These are phyloP conservation scores for Acronicta alni DNA, from an alignment of 2,888 invertebrate genomes.

Conservation along the genomic window DNA sequence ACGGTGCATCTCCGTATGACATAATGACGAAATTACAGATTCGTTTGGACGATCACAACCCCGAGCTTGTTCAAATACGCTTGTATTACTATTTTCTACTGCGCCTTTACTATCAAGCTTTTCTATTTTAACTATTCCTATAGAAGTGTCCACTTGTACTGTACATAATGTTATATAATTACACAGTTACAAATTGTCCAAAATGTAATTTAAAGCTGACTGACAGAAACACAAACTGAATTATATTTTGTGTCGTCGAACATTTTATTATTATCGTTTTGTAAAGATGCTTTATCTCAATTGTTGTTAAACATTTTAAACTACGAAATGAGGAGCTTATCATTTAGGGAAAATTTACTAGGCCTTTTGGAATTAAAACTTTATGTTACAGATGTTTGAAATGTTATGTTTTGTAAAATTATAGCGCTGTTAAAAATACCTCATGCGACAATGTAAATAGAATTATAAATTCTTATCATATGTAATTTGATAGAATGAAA, in stretches of 20 bases:
- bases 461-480: slow-evolving; percentile 65
- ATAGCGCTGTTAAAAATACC: slow-evolving; percentile 81
- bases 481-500: slow-evolving; percentile 72
- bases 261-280: slow-evolving; percentile 32
- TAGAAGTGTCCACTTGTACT: slow-evolving; percentile 57
- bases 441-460: slow-evolving; percentile 77
- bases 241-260: slow-evolving; percentile 41
- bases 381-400: slow-evolving; percentile 69
- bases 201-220: slow-evolving; percentile 49
- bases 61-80: slow-evolving; percentile 87
- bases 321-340: slow-evolving; percentile 81
- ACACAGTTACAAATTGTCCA: slow-evolving; percentile 41
- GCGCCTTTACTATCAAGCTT: slow-evolving; percentile 78
- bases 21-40: slow-evolving; percentile 18
- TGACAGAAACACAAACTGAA: slow-evolving; percentile 45
- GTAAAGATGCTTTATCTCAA: slow-evolving; percentile 44
- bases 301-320: slow-evolving; percentile 52
- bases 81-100: slow-evolving; percentile 83
- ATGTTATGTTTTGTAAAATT: slow-evolving; percentile 72
- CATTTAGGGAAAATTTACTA: slow-evolving; percentile 79
- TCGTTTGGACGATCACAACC: slow-evolving; percentile 58
- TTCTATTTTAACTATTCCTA: slow-evolving; percentile 68
- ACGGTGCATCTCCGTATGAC: slow-evolving; percentile 28
- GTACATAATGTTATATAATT: slow-evolving; percentile 45
- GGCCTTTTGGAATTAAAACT: slow-evolving; percentile 68